Conservation (phyloP, 2,113 vertebrate species). For the Grallaria varia region DNA sequence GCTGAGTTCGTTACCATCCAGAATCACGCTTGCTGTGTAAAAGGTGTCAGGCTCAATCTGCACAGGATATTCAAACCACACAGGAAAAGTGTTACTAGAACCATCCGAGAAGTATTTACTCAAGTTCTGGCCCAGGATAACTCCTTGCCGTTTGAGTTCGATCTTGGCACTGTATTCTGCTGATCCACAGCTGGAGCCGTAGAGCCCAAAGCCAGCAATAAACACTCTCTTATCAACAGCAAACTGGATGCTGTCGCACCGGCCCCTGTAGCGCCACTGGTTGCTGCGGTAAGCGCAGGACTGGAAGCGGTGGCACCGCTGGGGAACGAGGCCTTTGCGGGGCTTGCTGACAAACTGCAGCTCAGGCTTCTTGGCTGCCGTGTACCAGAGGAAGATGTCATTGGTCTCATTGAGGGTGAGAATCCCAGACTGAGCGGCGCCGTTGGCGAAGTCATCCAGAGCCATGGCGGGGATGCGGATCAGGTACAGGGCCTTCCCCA, state of each 20-base stretch:
- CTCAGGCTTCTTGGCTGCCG: slow-evolving; percentile 92
- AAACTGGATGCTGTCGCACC: slow-evolving; percentile 98
- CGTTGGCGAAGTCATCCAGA: slow-evolving; percentile 94
- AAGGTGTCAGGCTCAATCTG: slow-evolving; percentile 97
- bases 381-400: slow-evolving; percentile 98
- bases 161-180: slow-evolving; percentile 97
- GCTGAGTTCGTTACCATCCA: slow-evolving; percentile 94
- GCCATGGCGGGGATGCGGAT: slow-evolving; percentile 96
- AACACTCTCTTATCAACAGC: slow-evolving; percentile 95
- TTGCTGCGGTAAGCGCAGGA: slow-evolving; percentile 97
- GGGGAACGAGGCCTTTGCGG: slow-evolving; percentile 87
- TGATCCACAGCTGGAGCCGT: slow-evolving; percentile 94
- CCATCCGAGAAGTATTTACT: slow-evolving; percentile 97
- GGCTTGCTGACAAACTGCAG: slow-evolving; percentile 90
- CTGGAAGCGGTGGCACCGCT: slow-evolving; percentile 96
- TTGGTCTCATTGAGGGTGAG: slow-evolving; percentile 95
- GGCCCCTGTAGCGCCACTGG: slow-evolving; percentile 95
- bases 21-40: slow-evolving; percentile 94
- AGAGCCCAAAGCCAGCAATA: slow-evolving; percentile 94
- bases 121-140: slow-evolving; percentile 92
- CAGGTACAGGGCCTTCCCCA: slow-evolving; percentile 91
- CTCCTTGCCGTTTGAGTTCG: slow-evolving; percentile 93
- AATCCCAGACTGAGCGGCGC: slow-evolving; percentile 93
- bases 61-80: slow-evolving; percentile 96
- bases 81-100: slow-evolving; percentile 95